These are phyloP conservation scores for Cebidichthys violaceus DNA, from an alignment of 2,113 vertebrate genomes.

Conservation along the genomic window DNA sequence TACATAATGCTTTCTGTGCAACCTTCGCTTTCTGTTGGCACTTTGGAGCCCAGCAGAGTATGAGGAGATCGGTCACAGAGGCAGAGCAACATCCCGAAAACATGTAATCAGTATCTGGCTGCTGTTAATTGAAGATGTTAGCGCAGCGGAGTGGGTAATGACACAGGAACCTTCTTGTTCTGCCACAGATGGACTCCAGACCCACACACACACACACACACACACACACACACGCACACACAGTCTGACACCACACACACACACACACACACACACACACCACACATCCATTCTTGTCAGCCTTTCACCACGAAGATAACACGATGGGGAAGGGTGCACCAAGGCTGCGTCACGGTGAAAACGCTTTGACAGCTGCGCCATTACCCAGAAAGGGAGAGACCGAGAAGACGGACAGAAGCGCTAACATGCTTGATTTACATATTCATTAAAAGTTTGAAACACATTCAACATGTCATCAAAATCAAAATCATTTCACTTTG, in stretches of 20 bases:
- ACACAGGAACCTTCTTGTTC: constrained; percentile 78
- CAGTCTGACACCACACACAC: constrained; percentile 7
- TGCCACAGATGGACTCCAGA: constrained; percentile 73
- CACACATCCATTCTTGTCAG: constrained; percentile 4
- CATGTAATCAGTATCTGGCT: constrained; percentile 80
- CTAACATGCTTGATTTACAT: neutral
- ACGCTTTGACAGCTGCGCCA: neutral
- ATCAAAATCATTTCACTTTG: neutral
- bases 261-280: too few species aligned
- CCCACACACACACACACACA: constrained; percentile 4
- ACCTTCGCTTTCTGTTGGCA: constrained; percentile 43
- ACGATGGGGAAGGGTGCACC: neutral
- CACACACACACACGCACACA: constrained; percentile 10
- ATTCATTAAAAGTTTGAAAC: neutral
- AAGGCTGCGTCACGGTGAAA: neutral
- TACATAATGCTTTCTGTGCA: constrained; percentile 26
- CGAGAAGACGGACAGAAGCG: neutral
- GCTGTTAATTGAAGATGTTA: constrained; percentile 84
- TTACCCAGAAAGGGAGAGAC: neutral
- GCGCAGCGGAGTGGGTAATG: constrained; percentile 81
- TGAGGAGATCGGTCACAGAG: constrained; percentile 77
- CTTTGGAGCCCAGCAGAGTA: constrained; percentile 67
- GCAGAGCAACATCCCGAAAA: constrained; percentile 77
- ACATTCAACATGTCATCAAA: neutral
- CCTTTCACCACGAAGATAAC: constrained; percentile 31